Evolutionary conservation across 2,797 vertebrate species (phyloP), one percentile per base, ranked within the genome.

Genomic region (Oreochromis mossambicus): DNA sequence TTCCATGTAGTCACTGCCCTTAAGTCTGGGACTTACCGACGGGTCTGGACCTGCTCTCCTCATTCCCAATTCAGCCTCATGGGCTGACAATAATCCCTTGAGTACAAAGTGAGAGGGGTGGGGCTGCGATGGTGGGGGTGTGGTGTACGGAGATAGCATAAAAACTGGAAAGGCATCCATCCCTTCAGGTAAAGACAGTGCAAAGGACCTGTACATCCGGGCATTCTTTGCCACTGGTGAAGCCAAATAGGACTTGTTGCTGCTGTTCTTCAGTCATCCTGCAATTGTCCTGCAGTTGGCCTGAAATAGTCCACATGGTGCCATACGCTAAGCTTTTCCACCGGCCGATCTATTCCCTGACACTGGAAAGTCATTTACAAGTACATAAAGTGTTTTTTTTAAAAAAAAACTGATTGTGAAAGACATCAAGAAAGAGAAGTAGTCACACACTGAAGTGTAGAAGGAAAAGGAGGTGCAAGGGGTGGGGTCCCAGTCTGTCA

Each of bases 1-100:
- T 97, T 96, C 96, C 95, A 96, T 96, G 91, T 66, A 94, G 94
- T 95, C 94, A 95, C 92, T 93, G 93, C 91, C 93, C 92, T 92
- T 90, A 90, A 92, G 91, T 94, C 94, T 94, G 91, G 89, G 92
- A 94, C 92, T 94, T 93, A 91, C 94, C 85, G 94, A 93, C 96
- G 84, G 90, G 96, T 93, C 94, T 92, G 89, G 93, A 92, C 96
- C 94, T 95, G 96, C 92, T 94, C 87, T 52, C 82, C 70, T 93
- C 93, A 88, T 94, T 95, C 90, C 93, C 86, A 94, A 88, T 94
- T 78, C 91, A 92, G 90, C 85, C 87, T 91, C 83, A 32, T 85
- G 88, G 88, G 91, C 89, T 94, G 92, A 92, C 92, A 94, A 92
- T 96, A 96, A 96, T 95, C 95, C 93, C 91, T 85, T 89, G 91